Percentiles rank a stretch among this genome's conserved stretches.
phyloP scores from a whole-genome alignment of 2,113 vertebrate genomes.

The Nycticryphes semicollaris region DNA sequence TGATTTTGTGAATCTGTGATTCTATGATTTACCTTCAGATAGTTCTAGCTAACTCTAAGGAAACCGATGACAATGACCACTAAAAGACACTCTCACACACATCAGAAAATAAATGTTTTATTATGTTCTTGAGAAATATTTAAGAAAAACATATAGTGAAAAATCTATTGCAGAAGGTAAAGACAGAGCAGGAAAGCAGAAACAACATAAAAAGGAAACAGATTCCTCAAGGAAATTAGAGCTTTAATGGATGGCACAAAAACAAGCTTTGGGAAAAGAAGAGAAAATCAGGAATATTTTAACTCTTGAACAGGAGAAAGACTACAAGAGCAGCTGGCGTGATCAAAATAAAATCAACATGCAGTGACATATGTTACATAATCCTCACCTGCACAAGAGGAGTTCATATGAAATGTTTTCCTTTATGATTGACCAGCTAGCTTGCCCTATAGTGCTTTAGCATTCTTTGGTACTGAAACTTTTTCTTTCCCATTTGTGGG shows the following conservation, averaged over 20 bases:
- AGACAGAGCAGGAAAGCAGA: not conserved
- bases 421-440: slow-evolving; percentile 8
- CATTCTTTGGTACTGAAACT: not conserved
- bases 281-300: not conserved
- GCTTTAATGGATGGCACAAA: not conserved
- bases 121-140: not conserved
- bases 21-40: not conserved
- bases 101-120: not conserved
- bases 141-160: not conserved
- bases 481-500: slow-evolving; percentile 10
- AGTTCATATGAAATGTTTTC: not conserved
- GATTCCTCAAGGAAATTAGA: not conserved
- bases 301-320: not conserved
- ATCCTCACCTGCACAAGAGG: not conserved
- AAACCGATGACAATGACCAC: not conserved
- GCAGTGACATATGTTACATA: not conserved
- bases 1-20: not conserved
- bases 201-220: not conserved
- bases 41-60: not conserved
- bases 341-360: slow-evolving; percentile 18
- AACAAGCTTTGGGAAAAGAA: not conserved
- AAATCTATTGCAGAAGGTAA: not conserved
- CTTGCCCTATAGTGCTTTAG: not conserved
- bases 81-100: not conserved
- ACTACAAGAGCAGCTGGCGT: not conserved